Conservation (phyloP, 2,797 vertebrate species). For the Typhlichthys eigenmanni region DNA sequence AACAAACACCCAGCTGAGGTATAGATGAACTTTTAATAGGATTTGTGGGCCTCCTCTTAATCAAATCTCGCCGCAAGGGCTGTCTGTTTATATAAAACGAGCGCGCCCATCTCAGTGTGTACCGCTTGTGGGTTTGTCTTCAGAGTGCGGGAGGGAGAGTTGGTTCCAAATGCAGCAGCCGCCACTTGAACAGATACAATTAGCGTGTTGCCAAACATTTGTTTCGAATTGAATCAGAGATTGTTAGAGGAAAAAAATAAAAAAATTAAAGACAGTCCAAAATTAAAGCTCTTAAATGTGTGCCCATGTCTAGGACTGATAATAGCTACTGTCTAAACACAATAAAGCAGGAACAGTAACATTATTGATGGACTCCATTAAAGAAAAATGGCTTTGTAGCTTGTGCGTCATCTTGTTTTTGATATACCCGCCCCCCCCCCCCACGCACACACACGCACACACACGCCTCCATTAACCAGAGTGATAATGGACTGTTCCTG, state of each 20-base stretch:
- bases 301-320: slow-evolving; percentile 61
- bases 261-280: slow-evolving; percentile 30
- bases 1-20: slow-evolving; percentile 68
- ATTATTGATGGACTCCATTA: slow-evolving; percentile 74
- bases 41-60: slow-evolving; percentile 79
- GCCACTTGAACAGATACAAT: slow-evolving; percentile 47
- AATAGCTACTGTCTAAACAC: slow-evolving; percentile 56
- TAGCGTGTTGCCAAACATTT: slow-evolving; percentile 72
- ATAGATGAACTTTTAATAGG: slow-evolving; percentile 80
- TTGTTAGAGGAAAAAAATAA: slow-evolving; percentile 31
- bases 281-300: slow-evolving; percentile 48
- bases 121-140: slow-evolving; percentile 66
- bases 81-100: slow-evolving; percentile 76
- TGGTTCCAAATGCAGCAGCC: slow-evolving; percentile 54
- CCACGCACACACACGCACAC: slow-evolving; percentile 51
- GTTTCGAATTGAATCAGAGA: slow-evolving; percentile 68
- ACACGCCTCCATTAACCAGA: slow-evolving; percentile 58
- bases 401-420: slow-evolving; percentile 54
- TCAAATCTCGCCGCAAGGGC: slow-evolving; percentile 75
- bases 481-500: slow-evolving; percentile 75
- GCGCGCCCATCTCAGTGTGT: slow-evolving; percentile 72
- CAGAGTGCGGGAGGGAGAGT: slow-evolving; percentile 27
- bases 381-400: slow-evolving; percentile 60
- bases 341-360: slow-evolving; percentile 58
- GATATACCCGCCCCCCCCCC: slow-evolving; percentile 61